Evolutionary conservation across 2,797 vertebrate genomes (phyloP), one percentile per base, ranked within the genome.

Genomic region (Hypotaenidia philippensis): DNA sequence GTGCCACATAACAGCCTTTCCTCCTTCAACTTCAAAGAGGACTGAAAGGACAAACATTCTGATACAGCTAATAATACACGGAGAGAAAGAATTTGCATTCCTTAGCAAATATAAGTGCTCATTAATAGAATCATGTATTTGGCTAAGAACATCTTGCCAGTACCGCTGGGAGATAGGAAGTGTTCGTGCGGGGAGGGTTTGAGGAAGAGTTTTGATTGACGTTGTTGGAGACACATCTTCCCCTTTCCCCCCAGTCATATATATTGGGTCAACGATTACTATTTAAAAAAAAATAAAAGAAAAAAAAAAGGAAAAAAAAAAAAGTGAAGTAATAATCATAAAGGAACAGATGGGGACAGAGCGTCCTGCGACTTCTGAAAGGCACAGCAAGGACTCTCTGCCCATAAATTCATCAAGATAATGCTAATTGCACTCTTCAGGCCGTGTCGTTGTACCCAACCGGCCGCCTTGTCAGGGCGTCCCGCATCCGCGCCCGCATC

Each of bases 101-200:
- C 82, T 69, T 59, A 80, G 82, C 89, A 96, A 96, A 97, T 93
- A 91, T 53, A 92, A 96, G 91, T 94, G 94, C 94, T 97, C 96
- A 94, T 97, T 96, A 96, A 96, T 91, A 91, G 86, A 95, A 96
- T 76, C 86, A 65, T 96, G 92, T 96, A 94, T 97, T 97, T 95
- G 92, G 74, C 88, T 89, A 70, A 78, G 95, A 94, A 96, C 84
- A 81, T 95, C 87, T 94, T 94, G 92, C 93, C 74, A 49, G 92
- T 88, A 92, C 96, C 89, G 64, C 95, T 89, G 91, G 93, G 91
- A 93, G 68, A 91, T 4, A 65, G 82, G 44, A 69, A 93, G 79
- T 68, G 87, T 61, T 71, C n/a, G 4, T 47, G 87, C 16, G 53
- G 50, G 76, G 64, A 81, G 64, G 66, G 82, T 9, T 56, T 61